Evolutionary conservation across 2,888 invertebrate genomes (phyloP), one percentile per base, ranked within the genome.

Genomic region (Rhagonycha lutea): DNA sequence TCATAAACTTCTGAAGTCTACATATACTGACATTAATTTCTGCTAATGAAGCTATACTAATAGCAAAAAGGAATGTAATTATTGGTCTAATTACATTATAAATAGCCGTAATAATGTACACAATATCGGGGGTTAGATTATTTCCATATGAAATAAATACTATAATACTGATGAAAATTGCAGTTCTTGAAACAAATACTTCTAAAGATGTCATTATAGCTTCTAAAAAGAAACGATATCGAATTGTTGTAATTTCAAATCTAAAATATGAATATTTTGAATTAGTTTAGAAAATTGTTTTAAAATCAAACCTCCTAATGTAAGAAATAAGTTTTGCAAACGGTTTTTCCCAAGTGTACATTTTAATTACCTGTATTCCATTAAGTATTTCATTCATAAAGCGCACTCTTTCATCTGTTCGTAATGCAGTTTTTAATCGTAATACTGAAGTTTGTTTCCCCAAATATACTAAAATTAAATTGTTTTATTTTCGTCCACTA

Each of bases 261-360:
- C 93, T 94, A 86, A 14, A 86, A 86, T 74, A 78, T 81, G 65
- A 61, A 26, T 10, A 67, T 18, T 14, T 14, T 63, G 4, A 28
- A 62, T 24, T 29, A 18, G 23, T 14, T 23, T 23, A 62, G 4
- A 11, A 14, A 24, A 14, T 11, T 4, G 10, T 18, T 8, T 3
- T 11, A 10, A 63, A 14, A 14, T 68, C 10, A 9, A 62, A 92
- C 88, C 91, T 91, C 83, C 98, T 89, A 1, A 95, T 94, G 70
- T 91, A 86, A 9, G 92, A 92, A 3, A 98, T 94, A n/a, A 97
- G 91, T 79, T 93, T 91, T 77, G 94, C 94, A 85, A 98, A 98
- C 0, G 97, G 95, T 81, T 93, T 94, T 86, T 98, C 98, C 95
- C 98, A 98, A 3, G 97, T 95, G 86, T 98, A 98, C 97, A 98